phyloP scores from a whole-genome alignment of 1,140 invertebrate genomes.

The Lamellibrachia luymesi region DNA sequence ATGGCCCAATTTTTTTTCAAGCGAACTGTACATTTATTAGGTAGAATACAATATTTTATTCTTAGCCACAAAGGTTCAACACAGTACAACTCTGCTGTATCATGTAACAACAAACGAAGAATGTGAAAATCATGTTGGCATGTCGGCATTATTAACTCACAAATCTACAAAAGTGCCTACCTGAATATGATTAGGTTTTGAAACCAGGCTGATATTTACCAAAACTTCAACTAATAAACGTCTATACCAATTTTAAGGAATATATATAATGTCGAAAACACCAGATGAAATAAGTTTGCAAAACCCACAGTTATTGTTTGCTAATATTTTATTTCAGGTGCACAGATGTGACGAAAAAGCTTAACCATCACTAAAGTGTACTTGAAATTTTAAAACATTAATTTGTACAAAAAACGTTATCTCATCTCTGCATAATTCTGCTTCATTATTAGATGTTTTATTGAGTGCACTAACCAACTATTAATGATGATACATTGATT shows the following conservation, averaged over 20 bases:
- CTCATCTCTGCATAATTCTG: no score
- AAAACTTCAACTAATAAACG: neutral
- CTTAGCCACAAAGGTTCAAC: neutral
- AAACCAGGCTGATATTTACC: neutral
- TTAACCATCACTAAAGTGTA: no score
- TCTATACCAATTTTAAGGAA: neutral
- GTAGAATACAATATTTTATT: neutral
- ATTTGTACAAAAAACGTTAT: no score
- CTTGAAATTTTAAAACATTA: no score
- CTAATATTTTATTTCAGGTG: neutral
- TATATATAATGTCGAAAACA: neutral
- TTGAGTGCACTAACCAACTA: neutral
- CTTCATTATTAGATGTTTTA: neutral
- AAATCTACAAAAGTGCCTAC: neutral
- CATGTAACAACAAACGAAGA: neutral
- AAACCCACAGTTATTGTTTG: neutral
- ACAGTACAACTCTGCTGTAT: neutral
- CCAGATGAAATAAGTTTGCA: neutral
- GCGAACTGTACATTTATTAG: no score
- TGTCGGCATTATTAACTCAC: neutral
- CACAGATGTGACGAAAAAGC: neutral
- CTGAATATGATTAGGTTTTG: neutral
- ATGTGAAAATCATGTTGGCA: slow-evolving; percentile 1
- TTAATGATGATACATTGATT: neutral
- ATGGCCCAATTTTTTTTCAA: no score